Evolutionary conservation across 2,113 vertebrate genomes (phyloP), one percentile per base, ranked within the genome.

Genomic region (Lepus americanus): DNA sequence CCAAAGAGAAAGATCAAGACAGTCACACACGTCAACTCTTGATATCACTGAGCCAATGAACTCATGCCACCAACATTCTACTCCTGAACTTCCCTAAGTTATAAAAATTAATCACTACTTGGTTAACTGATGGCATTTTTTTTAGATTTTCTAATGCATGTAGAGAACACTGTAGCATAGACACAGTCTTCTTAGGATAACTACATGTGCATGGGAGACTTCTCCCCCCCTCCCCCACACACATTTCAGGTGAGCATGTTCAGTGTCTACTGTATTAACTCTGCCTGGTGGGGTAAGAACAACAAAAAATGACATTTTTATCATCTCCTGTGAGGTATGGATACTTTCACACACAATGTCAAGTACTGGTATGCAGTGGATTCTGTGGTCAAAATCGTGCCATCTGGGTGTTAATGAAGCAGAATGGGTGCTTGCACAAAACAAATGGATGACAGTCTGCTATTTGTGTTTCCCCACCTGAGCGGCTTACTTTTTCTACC

Each of bases 401-500:
- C 39, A 55, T 49, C 0, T 64, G 63, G 33, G 51, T 69, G 17
- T 44, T 77, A 85, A 79, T 59, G 12, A 96, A 64, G 14, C 29
- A 44, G 70, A 87, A 13, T 25, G 19, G 63, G 27, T 76, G 8
- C 8, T 80, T 89, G 76, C 67, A 88, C 36, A 0, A 20, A 95
- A 70, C 25, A 92, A 82, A 93, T 0, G 70, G 82, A 69, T 49
- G 29, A 33, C 31, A 88, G 83, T 36, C 51, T 82, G 27, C 64
- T 77, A 76, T 88, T 70, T 92, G 31, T 51, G 9, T 72, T 20
- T 94, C 91, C 39, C 89, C 49, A 16, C 16, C 81, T 66, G 82
- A 59, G 67, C 9, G 63, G 55, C 67, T 97, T 85, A 82, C 19
- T 88, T 94, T 87, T 36, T 70, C 44, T n/a, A 55, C 31, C 79